Evolutionary conservation across 2,888 invertebrate species (phyloP).

Genomic region (Parnassius glacialis): DNA sequence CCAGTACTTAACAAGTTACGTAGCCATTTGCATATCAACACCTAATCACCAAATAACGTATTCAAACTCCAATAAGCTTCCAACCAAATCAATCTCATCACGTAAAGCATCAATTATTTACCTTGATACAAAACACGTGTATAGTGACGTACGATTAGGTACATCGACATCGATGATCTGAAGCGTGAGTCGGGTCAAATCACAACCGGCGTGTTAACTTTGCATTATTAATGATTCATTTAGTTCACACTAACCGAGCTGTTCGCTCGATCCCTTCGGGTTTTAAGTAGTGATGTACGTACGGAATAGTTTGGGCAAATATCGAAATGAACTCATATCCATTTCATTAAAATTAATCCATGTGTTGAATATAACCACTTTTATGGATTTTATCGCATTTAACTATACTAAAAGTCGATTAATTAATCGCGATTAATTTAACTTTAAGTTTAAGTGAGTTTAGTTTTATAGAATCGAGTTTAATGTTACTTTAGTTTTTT

Average conservation of each 20-base stretch:
- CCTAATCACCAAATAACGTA: slow-evolving; percentile 35
- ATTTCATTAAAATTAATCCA: no score
- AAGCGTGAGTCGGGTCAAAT: slow-evolving; percentile 43
- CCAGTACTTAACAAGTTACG: slow-evolving; percentile 1
- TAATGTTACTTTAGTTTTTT: no score
- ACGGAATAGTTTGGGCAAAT: slow-evolving; percentile 4
- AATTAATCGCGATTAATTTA: no score
- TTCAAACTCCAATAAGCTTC: slow-evolving; percentile 29
- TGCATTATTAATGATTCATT: slow-evolving; percentile 81
- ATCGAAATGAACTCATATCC: slow-evolving; percentile 10
- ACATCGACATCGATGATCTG: slow-evolving; percentile 65
- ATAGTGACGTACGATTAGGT: slow-evolving; percentile 51
- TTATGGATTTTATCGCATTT: no score
- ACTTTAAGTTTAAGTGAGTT: no score
- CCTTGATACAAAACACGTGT: slow-evolving; percentile 37
- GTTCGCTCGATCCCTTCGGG: slow-evolving; percentile 70
- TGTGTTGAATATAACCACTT: no score
- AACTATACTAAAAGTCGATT: no score
- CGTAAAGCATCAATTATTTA: slow-evolving; percentile 32
- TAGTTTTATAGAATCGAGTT: no score
- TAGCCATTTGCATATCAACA: slow-evolving; percentile 13
- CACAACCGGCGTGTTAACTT: slow-evolving; percentile 60
- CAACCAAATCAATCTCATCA: slow-evolving; percentile 32
- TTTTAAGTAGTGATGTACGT: slow-evolving; percentile 48
- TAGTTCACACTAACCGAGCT: slow-evolving; percentile 79